Conservation (phyloP, 2,797 vertebrate genomes). For the Vespertilio murinus region DNA sequence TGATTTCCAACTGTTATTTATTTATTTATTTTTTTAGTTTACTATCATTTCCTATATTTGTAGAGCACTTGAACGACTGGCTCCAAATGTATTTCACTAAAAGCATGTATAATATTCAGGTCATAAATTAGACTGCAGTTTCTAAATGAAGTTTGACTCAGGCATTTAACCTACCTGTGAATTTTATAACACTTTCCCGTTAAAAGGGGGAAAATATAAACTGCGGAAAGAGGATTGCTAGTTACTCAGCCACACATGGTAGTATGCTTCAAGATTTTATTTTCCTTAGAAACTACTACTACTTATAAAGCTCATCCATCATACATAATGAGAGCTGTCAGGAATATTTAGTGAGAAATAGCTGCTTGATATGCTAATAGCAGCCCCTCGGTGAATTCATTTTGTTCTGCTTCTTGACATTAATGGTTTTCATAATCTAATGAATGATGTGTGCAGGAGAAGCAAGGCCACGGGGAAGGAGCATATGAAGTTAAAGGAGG, state of each 20-base stretch:
- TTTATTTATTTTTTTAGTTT: not conserved
- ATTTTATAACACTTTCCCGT: slow-evolving; percentile 78
- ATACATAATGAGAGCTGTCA: slow-evolving; percentile 92
- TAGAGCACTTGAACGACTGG: slow-evolving; percentile 48
- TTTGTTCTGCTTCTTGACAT: slow-evolving; percentile 92
- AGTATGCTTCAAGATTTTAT: slow-evolving; percentile 83
- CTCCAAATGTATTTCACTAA: slow-evolving; percentile 68
- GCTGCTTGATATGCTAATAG: slow-evolving; percentile 94
- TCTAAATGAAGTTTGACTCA: slow-evolving; percentile 83
- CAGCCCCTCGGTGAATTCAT: slow-evolving; percentile 91
- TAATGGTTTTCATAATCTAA: slow-evolving; percentile 96
- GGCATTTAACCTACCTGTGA: slow-evolving; percentile 82
- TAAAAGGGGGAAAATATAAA: slow-evolving; percentile 79
- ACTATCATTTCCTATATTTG: slow-evolving; percentile 57
- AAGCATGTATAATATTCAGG: slow-evolving; percentile 75
- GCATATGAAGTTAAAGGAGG: slow-evolving; percentile 83
- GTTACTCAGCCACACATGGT: slow-evolving; percentile 77
- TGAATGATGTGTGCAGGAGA: slow-evolving; percentile 93
- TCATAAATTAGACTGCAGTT: slow-evolving; percentile 76
- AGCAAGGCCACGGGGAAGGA: slow-evolving; percentile 87
- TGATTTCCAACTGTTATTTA: not conserved
- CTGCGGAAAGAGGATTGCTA: slow-evolving; percentile 78
- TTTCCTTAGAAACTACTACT: slow-evolving; percentile 87
- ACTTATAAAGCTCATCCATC: slow-evolving; percentile 94
- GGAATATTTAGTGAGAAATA: slow-evolving; percentile 93